phyloP scores from a whole-genome alignment of 2,797 vertebrate species.

The Coranthus polyacanthus region DNA sequence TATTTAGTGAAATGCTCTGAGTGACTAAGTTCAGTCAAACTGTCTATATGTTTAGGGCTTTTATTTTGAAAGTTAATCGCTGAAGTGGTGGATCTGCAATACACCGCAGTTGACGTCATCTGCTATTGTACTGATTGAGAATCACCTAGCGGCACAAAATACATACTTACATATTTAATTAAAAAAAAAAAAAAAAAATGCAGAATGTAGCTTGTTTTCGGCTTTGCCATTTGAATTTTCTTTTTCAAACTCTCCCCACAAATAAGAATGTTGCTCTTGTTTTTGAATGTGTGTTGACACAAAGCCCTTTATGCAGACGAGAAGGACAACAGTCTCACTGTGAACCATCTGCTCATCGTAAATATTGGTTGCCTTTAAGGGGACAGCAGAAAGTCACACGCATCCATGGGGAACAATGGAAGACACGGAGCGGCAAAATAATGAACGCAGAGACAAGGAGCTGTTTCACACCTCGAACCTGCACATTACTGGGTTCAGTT shows the following conservation, averaged over 20 bases:
- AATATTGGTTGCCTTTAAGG: conserved; percentile 52
- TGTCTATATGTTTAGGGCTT: no score
- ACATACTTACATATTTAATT: no score
- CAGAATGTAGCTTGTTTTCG: no score
- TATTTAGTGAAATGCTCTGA: no score
- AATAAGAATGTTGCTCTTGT: not conserved
- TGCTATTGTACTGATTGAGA: no score
- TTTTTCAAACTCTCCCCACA: not conserved
- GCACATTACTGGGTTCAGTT: conserved; percentile 19
- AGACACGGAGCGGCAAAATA: conserved; percentile 47
- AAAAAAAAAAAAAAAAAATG: no score
- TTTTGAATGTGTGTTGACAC: conserved; percentile 23
- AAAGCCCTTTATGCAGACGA: conserved; percentile 40
- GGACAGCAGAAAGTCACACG: conserved; percentile 55
- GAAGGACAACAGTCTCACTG: conserved; percentile 51
- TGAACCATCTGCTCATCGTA: conserved; percentile 65
- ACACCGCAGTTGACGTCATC: no score
- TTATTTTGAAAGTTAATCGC: no score
- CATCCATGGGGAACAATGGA: conserved; percentile 49
- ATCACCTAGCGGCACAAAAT: no score
- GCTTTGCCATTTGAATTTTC: not conserved
- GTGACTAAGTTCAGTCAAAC: no score
- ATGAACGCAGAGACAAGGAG: conserved; percentile 38
- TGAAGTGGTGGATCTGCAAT: no score
- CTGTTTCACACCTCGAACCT: conserved; percentile 19